These are phyloP conservation scores for Drosophila kuntzei DNA, from an alignment of 2,888 invertebrate species.

Conservation along the genomic window DNA sequence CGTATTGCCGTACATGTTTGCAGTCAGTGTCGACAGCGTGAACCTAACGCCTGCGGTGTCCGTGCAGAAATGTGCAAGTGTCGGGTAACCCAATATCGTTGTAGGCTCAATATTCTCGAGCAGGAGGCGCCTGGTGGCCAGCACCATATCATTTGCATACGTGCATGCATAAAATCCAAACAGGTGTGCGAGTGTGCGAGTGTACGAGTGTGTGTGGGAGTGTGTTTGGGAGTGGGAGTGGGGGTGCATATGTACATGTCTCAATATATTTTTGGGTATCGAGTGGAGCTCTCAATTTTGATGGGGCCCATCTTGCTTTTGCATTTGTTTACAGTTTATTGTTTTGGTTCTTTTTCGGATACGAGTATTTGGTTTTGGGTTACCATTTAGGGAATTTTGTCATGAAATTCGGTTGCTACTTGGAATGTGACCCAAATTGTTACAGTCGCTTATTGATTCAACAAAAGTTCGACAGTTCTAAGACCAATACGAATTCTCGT, in stretches of 20 bases:
- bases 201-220: conserved; percentile 9
- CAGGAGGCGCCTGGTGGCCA: conserved; percentile 41
- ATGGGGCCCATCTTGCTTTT: conserved; percentile 59
- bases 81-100: conserved; percentile 76
- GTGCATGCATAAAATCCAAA: conserved; percentile 41
- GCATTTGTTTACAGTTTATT: conserved; percentile 81
- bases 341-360: conserved; percentile 58
- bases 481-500: conserved; percentile 32
- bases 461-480: conserved; percentile 82
- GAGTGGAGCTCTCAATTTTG: conserved; percentile 79
- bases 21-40: conserved; percentile 19
- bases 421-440: conserved; percentile 85
- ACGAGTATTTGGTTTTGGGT: conserved; percentile 63
- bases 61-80: conserved; percentile 82
- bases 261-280: conserved; percentile 57
- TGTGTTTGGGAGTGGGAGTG: conserved; percentile 11
- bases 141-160: conserved; percentile 62
- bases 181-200: conserved; percentile 10
- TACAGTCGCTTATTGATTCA: conserved; percentile 85
- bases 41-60: conserved; percentile 78
- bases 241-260: conserved; percentile 26
- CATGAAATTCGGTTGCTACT: conserved; percentile 79
- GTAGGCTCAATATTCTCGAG: conserved; percentile 41
- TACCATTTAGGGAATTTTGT: conserved; percentile 81
- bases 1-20: conserved; percentile 41